Conservation (phyloP, 2,113 vertebrate genomes). For the Fregetta grallaria region DNA sequence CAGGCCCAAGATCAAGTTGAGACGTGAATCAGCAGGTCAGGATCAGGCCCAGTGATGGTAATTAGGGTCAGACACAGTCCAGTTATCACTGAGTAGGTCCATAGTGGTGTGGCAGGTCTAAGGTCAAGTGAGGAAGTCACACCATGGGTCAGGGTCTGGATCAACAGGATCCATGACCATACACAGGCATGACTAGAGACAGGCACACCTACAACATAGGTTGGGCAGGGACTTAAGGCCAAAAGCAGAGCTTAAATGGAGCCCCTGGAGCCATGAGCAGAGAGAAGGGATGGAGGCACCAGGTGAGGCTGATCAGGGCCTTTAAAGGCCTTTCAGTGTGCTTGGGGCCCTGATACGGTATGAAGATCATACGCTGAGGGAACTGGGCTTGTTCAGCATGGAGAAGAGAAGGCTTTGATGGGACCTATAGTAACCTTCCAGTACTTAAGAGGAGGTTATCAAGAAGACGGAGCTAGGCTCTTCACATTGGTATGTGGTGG, state of each 20-base stretch:
- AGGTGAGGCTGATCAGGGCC: not conserved
- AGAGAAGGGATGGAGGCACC: not conserved
- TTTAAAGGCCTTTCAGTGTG: not conserved
- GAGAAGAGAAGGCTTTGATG: not conserved
- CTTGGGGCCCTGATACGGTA: not conserved
- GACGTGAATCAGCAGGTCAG: not conserved
- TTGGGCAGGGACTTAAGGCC: not conserved
- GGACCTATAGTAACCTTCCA: not conserved
- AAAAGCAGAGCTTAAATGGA: not conserved
- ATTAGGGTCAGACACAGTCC: not conserved
- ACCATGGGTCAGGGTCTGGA: not conserved
- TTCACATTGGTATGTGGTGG: not conserved
- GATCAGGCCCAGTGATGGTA: not conserved
- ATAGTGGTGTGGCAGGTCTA: not conserved
- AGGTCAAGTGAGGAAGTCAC: not conserved
- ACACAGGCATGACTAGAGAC: not conserved
- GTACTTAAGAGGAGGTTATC: not conserved
- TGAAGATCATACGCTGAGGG: not conserved
- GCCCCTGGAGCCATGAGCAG: not conserved
- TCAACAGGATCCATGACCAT: accelerated
- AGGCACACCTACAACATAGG: not conserved
- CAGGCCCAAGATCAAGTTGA: not conserved
- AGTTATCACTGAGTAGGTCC: not conserved
- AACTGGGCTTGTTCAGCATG: not conserved
- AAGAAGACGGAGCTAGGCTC: not conserved